Conservation (phyloP, 2,888 invertebrate genomes). For the Metalampra italica region DNA sequence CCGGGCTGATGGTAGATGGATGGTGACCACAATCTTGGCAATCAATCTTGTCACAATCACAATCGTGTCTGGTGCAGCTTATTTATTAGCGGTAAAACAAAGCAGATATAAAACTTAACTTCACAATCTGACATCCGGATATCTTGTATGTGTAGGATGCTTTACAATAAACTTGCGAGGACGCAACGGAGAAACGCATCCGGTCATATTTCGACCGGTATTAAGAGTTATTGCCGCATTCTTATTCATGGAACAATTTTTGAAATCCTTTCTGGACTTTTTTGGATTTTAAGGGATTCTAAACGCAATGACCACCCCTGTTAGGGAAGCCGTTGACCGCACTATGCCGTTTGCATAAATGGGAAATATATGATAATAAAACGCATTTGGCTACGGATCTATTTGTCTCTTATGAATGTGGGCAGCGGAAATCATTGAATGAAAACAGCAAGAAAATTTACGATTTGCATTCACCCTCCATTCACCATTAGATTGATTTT, state of each 20-base stretch:
- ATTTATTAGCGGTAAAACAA: too few species aligned
- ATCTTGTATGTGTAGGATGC: conserved; percentile 19
- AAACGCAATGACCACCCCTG: conserved; percentile 22
- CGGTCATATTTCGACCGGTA: conserved; percentile 60
- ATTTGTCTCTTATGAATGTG: not conserved
- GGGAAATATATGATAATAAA: conserved; percentile 8
- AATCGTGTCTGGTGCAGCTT: too few species aligned
- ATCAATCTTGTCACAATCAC: too few species aligned
- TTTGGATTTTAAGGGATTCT: conserved; percentile 27
- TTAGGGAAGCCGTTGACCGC: conserved; percentile 20
- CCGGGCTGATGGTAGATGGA: too few species aligned
- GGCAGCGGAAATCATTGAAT: not conserved
- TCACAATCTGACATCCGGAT: not conserved
- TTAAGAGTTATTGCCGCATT: conserved; percentile 69
- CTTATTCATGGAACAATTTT: conserved; percentile 73
- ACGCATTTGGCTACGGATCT: not conserved
- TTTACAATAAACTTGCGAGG: conserved; percentile 35
- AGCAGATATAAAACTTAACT: too few species aligned
- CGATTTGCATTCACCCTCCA: too few species aligned
- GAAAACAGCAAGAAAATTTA: too few species aligned
- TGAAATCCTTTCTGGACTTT: conserved; percentile 47
- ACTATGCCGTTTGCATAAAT: conserved; percentile 13
- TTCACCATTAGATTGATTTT: too few species aligned
- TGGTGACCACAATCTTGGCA: too few species aligned
- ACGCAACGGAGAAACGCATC: conserved; percentile 54